phyloP scores from a whole-genome alignment of 2,888 invertebrate genomes.

The Listrodromus nycthemerus region DNA sequence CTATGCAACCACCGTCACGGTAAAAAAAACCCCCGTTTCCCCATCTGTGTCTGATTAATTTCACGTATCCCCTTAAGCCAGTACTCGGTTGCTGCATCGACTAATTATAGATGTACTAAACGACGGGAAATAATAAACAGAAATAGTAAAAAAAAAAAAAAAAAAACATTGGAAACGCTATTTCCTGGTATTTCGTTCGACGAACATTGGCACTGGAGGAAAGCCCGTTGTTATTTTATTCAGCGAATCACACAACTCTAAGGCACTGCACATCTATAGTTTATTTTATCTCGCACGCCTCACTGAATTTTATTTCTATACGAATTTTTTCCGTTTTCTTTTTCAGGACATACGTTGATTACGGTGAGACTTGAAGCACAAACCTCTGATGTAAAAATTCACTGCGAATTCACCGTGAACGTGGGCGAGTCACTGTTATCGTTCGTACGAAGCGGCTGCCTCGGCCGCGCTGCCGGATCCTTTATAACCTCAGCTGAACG shows the following conservation, averaged over 20 bases:
- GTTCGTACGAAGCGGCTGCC: slow-evolving; percentile 5
- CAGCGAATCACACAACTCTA: background rate
- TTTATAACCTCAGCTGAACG: too few relatives aligned
- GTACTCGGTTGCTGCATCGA: background rate
- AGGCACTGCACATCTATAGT: background rate
- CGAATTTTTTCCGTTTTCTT: too few relatives aligned
- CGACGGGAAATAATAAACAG: background rate
- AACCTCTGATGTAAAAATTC: slow-evolving; percentile 38
- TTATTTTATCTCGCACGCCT: background rate
- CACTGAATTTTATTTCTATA: slow-evolving; percentile 2
- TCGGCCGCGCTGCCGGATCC: background rate
- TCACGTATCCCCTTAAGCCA: background rate
- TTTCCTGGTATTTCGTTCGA: background rate
- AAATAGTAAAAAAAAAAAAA: background rate
- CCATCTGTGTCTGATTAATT: background rate
- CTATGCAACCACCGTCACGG: background rate
- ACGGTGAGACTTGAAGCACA: slow-evolving; percentile 24
- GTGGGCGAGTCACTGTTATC: slow-evolving; percentile 8
- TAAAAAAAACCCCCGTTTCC: background rate
- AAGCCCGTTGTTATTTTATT: background rate
- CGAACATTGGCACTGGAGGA: background rate
- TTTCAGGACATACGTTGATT: background rate
- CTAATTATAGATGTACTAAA: background rate
- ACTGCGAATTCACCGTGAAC: slow-evolving; percentile 39
- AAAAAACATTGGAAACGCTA: background rate